Evolutionary conservation across 2,888 invertebrate genomes (phyloP).

Genomic region (Hydriomena furcata): DNA sequence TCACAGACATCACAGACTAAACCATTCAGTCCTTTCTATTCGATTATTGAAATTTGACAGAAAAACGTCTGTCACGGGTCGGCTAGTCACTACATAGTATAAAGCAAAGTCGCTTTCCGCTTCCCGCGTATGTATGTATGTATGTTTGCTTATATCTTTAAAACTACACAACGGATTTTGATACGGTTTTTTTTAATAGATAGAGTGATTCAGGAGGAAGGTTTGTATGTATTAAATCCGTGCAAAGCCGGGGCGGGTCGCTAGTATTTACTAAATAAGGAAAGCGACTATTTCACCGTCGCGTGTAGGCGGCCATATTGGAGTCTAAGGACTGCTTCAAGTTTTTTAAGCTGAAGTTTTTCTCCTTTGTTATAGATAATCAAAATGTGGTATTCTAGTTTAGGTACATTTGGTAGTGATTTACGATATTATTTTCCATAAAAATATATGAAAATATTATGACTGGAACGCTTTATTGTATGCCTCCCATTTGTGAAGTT

Average conservation of each 20-base stretch:
- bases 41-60: no score
- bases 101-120: no score
- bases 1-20: no score
- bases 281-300: not conserved
- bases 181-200: no score
- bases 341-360: slow-evolving; percentile 54
- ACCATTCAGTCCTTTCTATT: no score
- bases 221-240: not conserved
- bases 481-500: slow-evolving; percentile 11
- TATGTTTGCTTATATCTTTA: no score
- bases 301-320: slow-evolving; percentile 70
- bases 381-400: slow-evolving; percentile 32
- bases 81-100: no score
- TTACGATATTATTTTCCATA: slow-evolving; percentile 21
- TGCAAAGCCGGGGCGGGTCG: no score
- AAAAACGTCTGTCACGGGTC: no score
- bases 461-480: slow-evolving; percentile 9
- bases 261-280: not conserved
- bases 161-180: no score
- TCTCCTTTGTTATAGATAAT: slow-evolving; percentile 53
- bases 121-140: no score
- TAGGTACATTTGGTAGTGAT: slow-evolving; percentile 19
- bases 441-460: slow-evolving; percentile 16
- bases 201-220: no score
- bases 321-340: slow-evolving; percentile 54